phyloP scores from a whole-genome alignment of 2,797 vertebrate genomes.

The Cirrhinus mrigala region DNA sequence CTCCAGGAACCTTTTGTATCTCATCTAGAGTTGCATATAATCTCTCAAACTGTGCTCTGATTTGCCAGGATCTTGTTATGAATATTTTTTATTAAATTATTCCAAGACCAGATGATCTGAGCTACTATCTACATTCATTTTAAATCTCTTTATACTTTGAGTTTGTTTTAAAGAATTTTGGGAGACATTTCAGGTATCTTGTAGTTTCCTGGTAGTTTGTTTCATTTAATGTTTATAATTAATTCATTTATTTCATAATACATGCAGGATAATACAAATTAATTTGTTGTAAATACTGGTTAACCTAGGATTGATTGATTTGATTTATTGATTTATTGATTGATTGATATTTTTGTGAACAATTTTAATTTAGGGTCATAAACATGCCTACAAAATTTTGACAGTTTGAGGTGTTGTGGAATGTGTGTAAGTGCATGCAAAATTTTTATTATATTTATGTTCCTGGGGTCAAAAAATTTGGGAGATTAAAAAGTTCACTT shows the following conservation, averaged over 20 bases:
- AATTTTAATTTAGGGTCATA: no score
- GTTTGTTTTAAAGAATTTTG: not conserved
- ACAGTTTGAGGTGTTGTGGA: not conserved
- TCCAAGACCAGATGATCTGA: not conserved
- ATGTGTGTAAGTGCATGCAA: not conserved
- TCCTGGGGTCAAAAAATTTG: no score
- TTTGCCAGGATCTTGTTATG: not conserved
- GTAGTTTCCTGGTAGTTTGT: no score
- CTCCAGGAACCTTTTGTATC: not conserved
- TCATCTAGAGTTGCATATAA: not conserved
- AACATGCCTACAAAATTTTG: not conserved
- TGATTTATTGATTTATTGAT: no score
- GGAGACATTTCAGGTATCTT: no score
- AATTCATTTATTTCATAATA: no score
- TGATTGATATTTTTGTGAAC: no score
- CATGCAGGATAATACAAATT: no score
- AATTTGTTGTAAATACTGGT: no score
- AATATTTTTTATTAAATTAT: not conserved
- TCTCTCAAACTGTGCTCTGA: not conserved
- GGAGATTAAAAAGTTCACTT: no score
- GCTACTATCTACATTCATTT: not conserved
- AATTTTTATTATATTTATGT: no score
- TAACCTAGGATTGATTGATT: no score
- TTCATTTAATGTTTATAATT: not conserved
- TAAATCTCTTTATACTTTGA: not conserved